Conservation (phyloP, 2,113 vertebrate species). For the Poeciliopsis occidentalis region DNA sequence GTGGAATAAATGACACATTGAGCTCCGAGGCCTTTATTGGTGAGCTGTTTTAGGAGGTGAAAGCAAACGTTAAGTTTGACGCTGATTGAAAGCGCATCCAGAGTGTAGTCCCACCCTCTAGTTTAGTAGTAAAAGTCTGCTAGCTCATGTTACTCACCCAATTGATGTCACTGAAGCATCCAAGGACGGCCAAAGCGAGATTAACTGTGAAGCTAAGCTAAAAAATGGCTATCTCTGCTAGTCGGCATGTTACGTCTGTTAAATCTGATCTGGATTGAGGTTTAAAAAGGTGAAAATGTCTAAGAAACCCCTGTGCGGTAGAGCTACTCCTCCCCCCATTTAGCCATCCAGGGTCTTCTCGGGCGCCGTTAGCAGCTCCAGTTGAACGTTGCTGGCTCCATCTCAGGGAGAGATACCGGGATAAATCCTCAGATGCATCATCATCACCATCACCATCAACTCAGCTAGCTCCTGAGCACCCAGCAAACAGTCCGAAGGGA, state of each 20-base stretch:
- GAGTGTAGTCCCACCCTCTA: constrained; percentile 41
- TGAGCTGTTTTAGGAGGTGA: neutral
- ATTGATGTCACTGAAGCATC: constrained; percentile 66
- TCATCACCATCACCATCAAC: constrained; percentile 39
- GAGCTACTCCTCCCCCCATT: constrained; percentile 49
- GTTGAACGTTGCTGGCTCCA: constrained; percentile 61
- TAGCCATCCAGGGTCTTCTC: constrained; percentile 50
- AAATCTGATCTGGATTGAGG: constrained; percentile 29
- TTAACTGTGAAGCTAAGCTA: constrained; percentile 55
- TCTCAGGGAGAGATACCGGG: constrained; percentile 72
- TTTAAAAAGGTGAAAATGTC: constrained; percentile 19
- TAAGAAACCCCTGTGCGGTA: constrained; percentile 16
- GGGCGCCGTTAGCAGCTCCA: constrained; percentile 61
- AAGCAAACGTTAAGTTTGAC: constrained; percentile 2
- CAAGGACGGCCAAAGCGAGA: constrained; percentile 50
- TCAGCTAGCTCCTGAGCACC: constrained; percentile 52
- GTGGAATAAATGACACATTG: neutral
- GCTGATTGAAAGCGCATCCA: constrained; percentile 38
- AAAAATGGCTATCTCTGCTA: constrained; percentile 50
- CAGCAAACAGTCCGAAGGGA: neutral
- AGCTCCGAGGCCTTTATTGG: neutral
- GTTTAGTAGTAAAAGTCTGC: constrained; percentile 18
- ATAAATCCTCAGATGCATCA: constrained; percentile 69
- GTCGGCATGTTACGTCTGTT: constrained; percentile 41
- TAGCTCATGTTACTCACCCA: constrained; percentile 62